Base-by-base conservation (phyloP, 2,113 vertebrate species). In the Tragelaphus scriptus region DNA sequence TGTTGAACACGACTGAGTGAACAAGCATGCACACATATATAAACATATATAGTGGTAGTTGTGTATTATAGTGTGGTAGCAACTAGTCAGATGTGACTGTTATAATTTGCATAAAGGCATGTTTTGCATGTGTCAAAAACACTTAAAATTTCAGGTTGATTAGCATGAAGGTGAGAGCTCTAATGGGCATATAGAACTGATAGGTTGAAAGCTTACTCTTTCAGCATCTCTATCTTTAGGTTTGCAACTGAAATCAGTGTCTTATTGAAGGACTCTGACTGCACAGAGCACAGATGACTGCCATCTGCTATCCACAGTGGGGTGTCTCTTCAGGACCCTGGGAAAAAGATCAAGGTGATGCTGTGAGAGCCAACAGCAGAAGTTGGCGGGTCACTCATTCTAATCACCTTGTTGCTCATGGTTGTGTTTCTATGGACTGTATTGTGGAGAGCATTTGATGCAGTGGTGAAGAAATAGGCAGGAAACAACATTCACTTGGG, bases 21-120 rank as follows among this genome's bases (percentile, higher is more conserved):
- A 68, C 2, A n/a, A 68, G 16, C 16, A 19, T n/a, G 65, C 9
- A 36, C 65, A 36, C n/a, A 71, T 21, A 36, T 71, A 71, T 71
- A 71, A 71, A 36, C 65, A 21, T 71, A 36, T 36, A 36, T 6
- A 36, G 65, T 71, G n/a, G 17, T 4, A 36, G 63, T 21, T 80
- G 77, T 51, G 47, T 19, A 0, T 80, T 17, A 80, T 28, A 80
- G 28, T 51, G 7, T 51, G 47, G 5, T 51, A 51, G 16, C 47
- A 9, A 19, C 16, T 19, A 80, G 47, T 28, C 2, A 80, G 47
- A 51, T 32, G 79, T 32, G 16, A 30, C 47, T 51, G 47, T 4
- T 21, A 21, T 36, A 71, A 71, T 71, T 71, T 71, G 4, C 1
- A 0, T 71, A 71, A 11, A 71, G 2, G 1, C 65, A 11, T 21